phyloP scores from a whole-genome alignment of 1,140 invertebrate species.

The Drosophila ambigua region DNA sequence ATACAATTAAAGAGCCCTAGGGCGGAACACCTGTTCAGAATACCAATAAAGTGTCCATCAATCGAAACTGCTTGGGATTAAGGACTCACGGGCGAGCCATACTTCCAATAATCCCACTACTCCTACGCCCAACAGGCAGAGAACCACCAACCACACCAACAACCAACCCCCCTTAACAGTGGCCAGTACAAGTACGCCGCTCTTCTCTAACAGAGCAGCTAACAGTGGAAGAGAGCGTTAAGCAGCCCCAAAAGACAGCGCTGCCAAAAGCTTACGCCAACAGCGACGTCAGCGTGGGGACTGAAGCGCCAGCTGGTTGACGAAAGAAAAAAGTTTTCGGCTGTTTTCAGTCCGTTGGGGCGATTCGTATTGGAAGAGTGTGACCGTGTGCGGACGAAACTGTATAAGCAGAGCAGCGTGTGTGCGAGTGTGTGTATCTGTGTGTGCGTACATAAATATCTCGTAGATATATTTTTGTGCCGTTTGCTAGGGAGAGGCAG shows the following conservation, averaged over 20 bases:
- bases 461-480: too few relatives aligned
- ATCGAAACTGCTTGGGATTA: background rate
- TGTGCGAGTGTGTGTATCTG: slow-evolving; percentile 16
- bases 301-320: slow-evolving; percentile 6
- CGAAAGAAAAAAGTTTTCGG: slow-evolving; percentile 44
- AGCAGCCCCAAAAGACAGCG: slow-evolving; percentile 42
- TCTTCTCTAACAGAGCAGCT: slow-evolving; percentile 12
- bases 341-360: slow-evolving; percentile 58
- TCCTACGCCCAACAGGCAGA: too few relatives aligned
- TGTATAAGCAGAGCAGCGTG: slow-evolving; percentile 32
- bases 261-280: slow-evolving; percentile 11
- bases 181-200: too few relatives aligned
- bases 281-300: slow-evolving; percentile 3
- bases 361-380: slow-evolving; percentile 45
- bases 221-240: slow-evolving; percentile 35
- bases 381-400: slow-evolving; percentile 34
- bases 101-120: background rate
- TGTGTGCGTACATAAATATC: slow-evolving; percentile 4
- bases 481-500: background rate
- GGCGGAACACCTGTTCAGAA: slow-evolving; percentile 11
- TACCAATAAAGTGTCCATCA: slow-evolving; percentile 21
- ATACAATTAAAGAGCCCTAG: background rate
- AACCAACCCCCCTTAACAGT: background rate
- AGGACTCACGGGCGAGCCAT: background rate
- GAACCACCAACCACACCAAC: background rate